These are phyloP conservation scores for Acleris literana DNA, from an alignment of 2,888 invertebrate genomes.

Conservation along the genomic window DNA sequence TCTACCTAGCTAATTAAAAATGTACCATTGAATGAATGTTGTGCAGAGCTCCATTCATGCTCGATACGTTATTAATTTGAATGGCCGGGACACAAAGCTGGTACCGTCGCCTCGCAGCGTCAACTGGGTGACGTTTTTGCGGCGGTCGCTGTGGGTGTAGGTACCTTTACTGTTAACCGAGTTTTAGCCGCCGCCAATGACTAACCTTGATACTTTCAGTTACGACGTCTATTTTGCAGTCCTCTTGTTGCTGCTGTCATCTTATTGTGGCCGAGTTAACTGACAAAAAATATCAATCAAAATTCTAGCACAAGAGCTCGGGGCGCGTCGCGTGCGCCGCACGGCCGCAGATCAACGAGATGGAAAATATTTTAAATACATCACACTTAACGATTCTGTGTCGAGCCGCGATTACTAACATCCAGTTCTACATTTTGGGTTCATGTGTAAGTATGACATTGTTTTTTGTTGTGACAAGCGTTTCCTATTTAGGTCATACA, in stretches of 20 bases:
- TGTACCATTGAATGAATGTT: conserved; percentile 58
- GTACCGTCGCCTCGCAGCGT: conserved; percentile 53
- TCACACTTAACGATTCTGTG: conserved; percentile 51
- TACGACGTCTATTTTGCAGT: conserved; percentile 80
- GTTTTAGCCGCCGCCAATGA: conserved; percentile 71
- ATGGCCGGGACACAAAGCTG: conserved; percentile 70
- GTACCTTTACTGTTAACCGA: conserved; percentile 78
- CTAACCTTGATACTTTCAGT: conserved; percentile 83
- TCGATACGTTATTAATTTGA: conserved; percentile 70
- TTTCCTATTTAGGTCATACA: no score
- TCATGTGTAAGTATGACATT: conserved; percentile 48
- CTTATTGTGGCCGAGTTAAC: conserved; percentile 81
- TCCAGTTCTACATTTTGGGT: conserved; percentile 64
- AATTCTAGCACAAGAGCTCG: conserved; percentile 82
- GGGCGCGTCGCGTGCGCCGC: conserved; percentile 66
- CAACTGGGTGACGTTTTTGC: conserved; percentile 73
- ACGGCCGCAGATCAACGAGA: conserved; percentile 63
- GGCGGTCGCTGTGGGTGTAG: conserved; percentile 62
- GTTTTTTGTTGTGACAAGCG: conserved; percentile 21
- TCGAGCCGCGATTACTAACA: conserved; percentile 64
- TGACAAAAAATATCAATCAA: conserved; percentile 84
- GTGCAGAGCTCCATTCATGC: conserved; percentile 66
- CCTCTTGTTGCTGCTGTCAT: conserved; percentile 80
- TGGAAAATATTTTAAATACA: conserved; percentile 60
- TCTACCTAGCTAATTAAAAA: conserved; percentile 59